Evolutionary conservation across 2,113 vertebrate genomes (phyloP).

Genomic region (Ophiodon elongatus): DNA sequence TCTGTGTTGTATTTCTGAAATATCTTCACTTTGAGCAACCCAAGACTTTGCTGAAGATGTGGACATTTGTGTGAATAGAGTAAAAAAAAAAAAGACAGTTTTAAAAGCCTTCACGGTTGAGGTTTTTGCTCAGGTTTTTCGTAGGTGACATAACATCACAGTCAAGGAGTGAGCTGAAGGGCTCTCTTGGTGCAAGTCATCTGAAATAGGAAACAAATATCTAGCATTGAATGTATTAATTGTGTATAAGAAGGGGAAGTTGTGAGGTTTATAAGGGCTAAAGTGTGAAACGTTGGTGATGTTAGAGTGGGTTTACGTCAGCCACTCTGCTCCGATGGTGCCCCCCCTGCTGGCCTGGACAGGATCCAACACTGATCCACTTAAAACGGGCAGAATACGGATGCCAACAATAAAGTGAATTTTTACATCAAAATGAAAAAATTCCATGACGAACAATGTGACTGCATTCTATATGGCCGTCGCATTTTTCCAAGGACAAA

Average conservation of each 20-base stretch:
- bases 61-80: not conserved
- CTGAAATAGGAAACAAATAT: not conserved
- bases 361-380: not conserved
- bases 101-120: too few relatives aligned
- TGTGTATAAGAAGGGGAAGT: not conserved
- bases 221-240: not conserved
- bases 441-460: too few relatives aligned
- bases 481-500: too few relatives aligned
- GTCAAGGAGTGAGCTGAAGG: too few relatives aligned
- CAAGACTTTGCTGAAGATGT: not conserved
- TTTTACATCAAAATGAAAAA: too few relatives aligned
- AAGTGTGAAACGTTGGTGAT: not conserved
- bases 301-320: not conserved
- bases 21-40: not conserved
- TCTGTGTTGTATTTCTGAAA: not conserved
- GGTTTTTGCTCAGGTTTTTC: too few relatives aligned
- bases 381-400: not conserved
- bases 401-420: not conserved
- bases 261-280: not conserved
- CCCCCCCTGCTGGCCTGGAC: not conserved
- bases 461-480: too few relatives aligned
- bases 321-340: not conserved
- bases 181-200: not conserved
- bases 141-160: too few relatives aligned
- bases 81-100: too few relatives aligned